Evolutionary conservation across 2,888 invertebrate species (phyloP), one percentile per base, ranked within the genome.

Genomic region (Diloba caeruleocephala): DNA sequence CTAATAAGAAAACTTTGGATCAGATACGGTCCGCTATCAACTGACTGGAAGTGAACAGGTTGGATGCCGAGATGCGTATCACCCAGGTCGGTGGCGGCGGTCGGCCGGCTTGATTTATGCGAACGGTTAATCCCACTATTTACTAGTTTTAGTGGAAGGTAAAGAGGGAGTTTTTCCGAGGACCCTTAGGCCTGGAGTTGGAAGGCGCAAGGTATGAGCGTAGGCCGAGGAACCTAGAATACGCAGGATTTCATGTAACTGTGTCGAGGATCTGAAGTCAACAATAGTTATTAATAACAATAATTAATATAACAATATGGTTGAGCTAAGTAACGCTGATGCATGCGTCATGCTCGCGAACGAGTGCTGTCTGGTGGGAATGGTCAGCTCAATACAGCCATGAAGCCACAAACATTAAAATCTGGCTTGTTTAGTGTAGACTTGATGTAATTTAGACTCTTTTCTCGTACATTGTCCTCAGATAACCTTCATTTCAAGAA

Each of bases 71-170:
- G 79, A 79, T 79, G 62, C 49, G 68, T 71, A 79, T 79, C 79
- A 54, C 62, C 39, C 21, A 38, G 64, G 61, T 32, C 63, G 41
- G 31, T 15, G 44, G 34, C 63, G 41, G 31, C 12, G 44, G 34
- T 43, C 43, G 73, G 74, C 69, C 79, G 50, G 71, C 21, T n/a
- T 90, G 91, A 91, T 91, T 90, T 90, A 91, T 90, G 80, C 80
- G 73, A 79, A 67, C 79, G 89, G 88, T 90, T 91, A 91, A 91
- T 90, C 90, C 89, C 74, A 88, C 90, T 91, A 91, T 91, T 91
- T 90, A 90, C 91, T 91, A 90, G 89, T 91, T 91, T 89, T 88
- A 89, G 81, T 84, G 79, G 86, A 90, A 91, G 91, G 91, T 91
- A 90, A 89, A 82, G 84, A 85, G 85, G 86, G 79, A 87, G 86